These are phyloP conservation scores for Azemiops feae DNA, from an alignment of 2,113 vertebrate species.

Conservation along the genomic window DNA sequence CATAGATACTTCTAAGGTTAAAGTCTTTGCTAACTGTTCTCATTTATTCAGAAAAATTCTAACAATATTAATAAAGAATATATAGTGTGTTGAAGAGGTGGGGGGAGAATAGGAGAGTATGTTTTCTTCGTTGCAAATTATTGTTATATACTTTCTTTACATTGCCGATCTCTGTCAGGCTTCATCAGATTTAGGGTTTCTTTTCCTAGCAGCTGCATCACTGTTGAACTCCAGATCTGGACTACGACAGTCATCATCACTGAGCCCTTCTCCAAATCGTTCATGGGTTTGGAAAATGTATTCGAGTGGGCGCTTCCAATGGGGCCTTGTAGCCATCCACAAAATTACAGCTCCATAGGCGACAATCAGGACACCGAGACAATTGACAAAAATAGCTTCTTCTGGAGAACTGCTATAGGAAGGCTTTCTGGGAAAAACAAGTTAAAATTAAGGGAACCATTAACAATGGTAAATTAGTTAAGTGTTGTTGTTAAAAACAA, in stretches of 20 bases:
- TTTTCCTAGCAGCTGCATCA: slow-evolving; percentile 74
- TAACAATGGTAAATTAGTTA: not conserved
- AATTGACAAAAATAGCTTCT: slow-evolving; percentile 85
- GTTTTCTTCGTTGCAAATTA: not conserved
- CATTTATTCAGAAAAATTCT: slow-evolving; percentile 21
- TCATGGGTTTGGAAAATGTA: slow-evolving; percentile 53
- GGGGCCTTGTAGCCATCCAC: slow-evolving; percentile 85
- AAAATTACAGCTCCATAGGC: slow-evolving; percentile 82
- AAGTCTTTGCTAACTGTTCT: not conserved
- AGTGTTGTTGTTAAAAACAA: not conserved
- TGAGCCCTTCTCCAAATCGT: slow-evolving; percentile 43
- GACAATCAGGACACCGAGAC: slow-evolving; percentile 82
- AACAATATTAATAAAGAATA: slow-evolving; percentile 28
- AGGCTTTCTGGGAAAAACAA: slow-evolving; percentile 45
- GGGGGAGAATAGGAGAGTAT: not conserved
- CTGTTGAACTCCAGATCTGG: slow-evolving; percentile 63
- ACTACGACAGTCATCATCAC: slow-evolving; percentile 60
- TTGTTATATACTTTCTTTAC: slow-evolving; percentile 48
- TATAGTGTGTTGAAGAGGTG: slow-evolving; percentile 1
- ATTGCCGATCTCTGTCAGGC: slow-evolving; percentile 74
- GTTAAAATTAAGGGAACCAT: not conserved
- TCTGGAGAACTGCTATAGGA: slow-evolving; percentile 80
- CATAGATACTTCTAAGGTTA: slow-evolving; percentile 10
- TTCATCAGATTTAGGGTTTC: slow-evolving; percentile 76
- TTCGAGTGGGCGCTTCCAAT: slow-evolving; percentile 89